Base-by-base conservation (phyloP, 92 coral and sea anemone genomes). In the Chrysogorgia sp. region DNA sequence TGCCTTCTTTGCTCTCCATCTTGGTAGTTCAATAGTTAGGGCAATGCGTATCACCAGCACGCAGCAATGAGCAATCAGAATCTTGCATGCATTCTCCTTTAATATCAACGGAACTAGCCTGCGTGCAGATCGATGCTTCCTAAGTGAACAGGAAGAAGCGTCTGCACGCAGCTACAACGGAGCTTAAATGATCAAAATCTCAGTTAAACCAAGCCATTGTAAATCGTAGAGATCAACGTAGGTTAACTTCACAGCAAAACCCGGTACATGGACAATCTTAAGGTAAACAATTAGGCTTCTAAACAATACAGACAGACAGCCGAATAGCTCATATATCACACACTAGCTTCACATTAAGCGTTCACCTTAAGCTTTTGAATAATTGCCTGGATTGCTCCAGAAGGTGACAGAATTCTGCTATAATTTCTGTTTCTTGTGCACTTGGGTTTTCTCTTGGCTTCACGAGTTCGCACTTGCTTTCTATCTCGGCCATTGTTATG, bases 341-440 rank as follows among this genome's bases (percentile, higher is more conserved):
- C 8, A 10, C 9, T 29, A 7, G 17, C 37, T 61, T 8, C 50
- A 1, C 26, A 45, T 45, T 34, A 0, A 23, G n/a, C 14, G 10
- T 37, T 65, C 68, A 93, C 98, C 98, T 93, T 52, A 93, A 74
- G 34, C 96, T 75, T 74, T 89, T 93, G 45, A 93, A 93, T 21
- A 91, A 83, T 50, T 82, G 85, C 29, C 98, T 81, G 20, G 98
- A 93, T 59, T 91, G 90, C 40, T 93, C 98, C 40, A 88, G 88
- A 17, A 93, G 86, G 26, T 87, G 96, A 67, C 98, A 93, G 74
- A 93, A 93, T 67, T 93, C 98, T 13, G 88, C 86, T 10, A 93
- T 92, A 58, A 91, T 83, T 76, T 93, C 92, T 26, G 82, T 63
- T 82, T 89, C 93, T 4, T 89, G 40, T 22, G 53, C 9, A 47